Base-by-base conservation (phyloP, 2,113 vertebrate genomes). In the Lophochroa leadbeateri region DNA sequence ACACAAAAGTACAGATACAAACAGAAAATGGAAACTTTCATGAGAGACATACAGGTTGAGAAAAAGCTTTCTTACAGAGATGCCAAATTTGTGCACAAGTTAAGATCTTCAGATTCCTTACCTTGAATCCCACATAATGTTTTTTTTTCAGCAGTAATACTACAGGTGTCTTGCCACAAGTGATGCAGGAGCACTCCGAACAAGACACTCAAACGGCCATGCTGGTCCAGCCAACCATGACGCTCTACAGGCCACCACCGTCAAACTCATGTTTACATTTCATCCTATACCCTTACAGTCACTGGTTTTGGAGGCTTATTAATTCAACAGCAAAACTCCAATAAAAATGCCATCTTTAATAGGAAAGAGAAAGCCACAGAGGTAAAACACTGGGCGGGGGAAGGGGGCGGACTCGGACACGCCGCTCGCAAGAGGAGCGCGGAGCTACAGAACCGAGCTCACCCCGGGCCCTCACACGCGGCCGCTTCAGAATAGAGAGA, bases 281-380 rank as follows among this genome's bases (percentile, higher is more conserved):
- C 27, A 57, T 3, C 31, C 47, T 24, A 11, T 4, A 33, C 18
- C 13, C 5, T 80, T 6, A 20, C 10, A 20, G 2, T 4, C 24
- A 9, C 8, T 16, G 18, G 0, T 69, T 65, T 3, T 7, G 21
- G 8, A 86, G 3, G 3, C 4, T 24, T 64, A 24, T 13, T 37
- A 53, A 53, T 9, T 19, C 11, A 79, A 20, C 3, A 41, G 8
- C 2, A 13, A 35, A 25, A 6, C 6, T 49, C 14, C 9, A 2
- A 14, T 6, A 7, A 14, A 46, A 64, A 14, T 1, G 11, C 6
- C 39, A 19, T 0, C 10, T 9, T 6, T 6, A 27, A 17, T 0
- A 5, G 16, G 13, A 58, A 52, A 14, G 11, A 10, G 15, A 52
- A 39, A 14, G 14, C 10, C 17, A 28, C 21, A 35, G 20, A 29